Percentiles rank a stretch among this genome's conserved stretches.
These are phyloP conservation scores for Nannoperca australis DNA, from an alignment of 2,797 vertebrate genomes.

Conservation along the genomic window DNA sequence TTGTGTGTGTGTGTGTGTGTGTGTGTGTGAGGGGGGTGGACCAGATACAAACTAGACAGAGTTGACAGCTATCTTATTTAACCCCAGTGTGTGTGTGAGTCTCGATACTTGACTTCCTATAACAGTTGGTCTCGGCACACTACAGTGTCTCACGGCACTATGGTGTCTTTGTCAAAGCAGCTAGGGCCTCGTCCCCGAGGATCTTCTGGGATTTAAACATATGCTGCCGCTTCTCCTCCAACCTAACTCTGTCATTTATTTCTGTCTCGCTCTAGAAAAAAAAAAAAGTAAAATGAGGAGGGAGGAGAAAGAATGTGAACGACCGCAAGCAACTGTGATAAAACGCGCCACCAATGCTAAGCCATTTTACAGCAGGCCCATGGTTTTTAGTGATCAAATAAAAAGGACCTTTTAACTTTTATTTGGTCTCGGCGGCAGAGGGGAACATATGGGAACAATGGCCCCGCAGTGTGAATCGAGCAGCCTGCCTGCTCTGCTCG, in stretches of 20 bases:
- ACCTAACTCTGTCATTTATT: slow-evolving; percentile 44
- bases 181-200: slow-evolving; percentile 13
- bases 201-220: slow-evolving; percentile 35
- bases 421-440: slow-evolving; percentile 76
- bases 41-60: slow-evolving; percentile 51
- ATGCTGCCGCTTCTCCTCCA: slow-evolving; percentile 24
- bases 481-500: slow-evolving; percentile 21
- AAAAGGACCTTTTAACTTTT: slow-evolving; percentile 86
- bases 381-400: slow-evolving; percentile 85
- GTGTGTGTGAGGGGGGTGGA: slow-evolving; percentile 20
- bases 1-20: slow-evolving; percentile 41
- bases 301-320: slow-evolving; percentile 17
- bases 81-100: slow-evolving; percentile 54
- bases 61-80: slow-evolving; percentile 78
- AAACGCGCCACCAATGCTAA: slow-evolving; percentile 69
- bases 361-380: slow-evolving; percentile 69
- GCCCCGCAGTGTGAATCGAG: slow-evolving; percentile 62
- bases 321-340: slow-evolving; percentile 49
- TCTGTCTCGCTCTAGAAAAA: slow-evolving; percentile 1
- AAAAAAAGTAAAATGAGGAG: slow-evolving; percentile 1
- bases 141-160: slow-evolving; percentile 41
- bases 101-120: slow-evolving; percentile 61
- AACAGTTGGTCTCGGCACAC: slow-evolving; percentile 58
- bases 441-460: slow-evolving; percentile 74
- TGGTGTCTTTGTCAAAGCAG: slow-evolving; percentile 51